Percentiles rank a stretch among this genome's conserved stretches.
These are phyloP conservation scores for Neodon shergylaensis DNA, from an alignment of 2,113 vertebrate species.

Conservation along the genomic window DNA sequence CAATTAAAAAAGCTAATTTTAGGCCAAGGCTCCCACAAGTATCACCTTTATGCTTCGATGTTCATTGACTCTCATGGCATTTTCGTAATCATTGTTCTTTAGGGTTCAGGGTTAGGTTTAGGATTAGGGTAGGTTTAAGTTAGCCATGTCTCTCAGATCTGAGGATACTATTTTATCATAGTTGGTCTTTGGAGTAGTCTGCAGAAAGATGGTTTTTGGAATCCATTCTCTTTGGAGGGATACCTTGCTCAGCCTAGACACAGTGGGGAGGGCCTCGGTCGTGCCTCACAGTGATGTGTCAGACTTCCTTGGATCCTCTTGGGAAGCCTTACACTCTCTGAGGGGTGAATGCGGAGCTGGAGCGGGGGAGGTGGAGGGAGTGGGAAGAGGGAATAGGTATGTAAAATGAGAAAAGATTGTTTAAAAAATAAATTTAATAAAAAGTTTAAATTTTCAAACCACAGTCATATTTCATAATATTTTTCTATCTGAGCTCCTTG, in stretches of 20 bases:
- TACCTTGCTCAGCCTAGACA: no score
- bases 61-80: not conserved
- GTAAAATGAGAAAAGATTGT: no score
- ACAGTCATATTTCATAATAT: not conserved
- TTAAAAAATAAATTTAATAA: no score
- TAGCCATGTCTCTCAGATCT: not conserved
- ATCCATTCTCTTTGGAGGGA: no score
- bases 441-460: slow-evolving; percentile 33
- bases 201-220: not conserved
- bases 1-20: slow-evolving; percentile 1
- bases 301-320: no score
- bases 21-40: not conserved
- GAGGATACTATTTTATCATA: not conserved
- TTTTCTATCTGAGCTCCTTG: not conserved
- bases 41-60: not conserved
- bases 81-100: not conserved
- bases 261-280: no score
- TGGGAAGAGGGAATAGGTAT: no score
- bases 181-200: not conserved
- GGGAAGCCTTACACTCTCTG: no score
- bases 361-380: no score
- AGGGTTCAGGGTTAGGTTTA: not conserved
- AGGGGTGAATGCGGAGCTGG: no score
- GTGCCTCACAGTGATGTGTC: no score
- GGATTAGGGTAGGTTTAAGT: not conserved